These are phyloP conservation scores for Hucho hucho DNA, from an alignment of 2,113 vertebrate genomes.

Conservation along the genomic window DNA sequence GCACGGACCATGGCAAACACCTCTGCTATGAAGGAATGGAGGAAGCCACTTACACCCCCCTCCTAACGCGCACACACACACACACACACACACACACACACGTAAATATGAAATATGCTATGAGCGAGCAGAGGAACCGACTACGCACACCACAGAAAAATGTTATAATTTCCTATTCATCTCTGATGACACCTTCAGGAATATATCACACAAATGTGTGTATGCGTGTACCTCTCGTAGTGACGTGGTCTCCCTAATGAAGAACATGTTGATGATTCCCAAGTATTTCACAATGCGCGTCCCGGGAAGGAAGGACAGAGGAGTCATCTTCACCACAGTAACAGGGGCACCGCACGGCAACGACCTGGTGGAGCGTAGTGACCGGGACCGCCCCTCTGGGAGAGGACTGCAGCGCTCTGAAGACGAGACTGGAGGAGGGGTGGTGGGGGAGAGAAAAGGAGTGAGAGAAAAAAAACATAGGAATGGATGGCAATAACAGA, in stretches of 20 bases:
- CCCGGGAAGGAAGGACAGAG: constrained; percentile 93
- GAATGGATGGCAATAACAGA: constrained; percentile 46
- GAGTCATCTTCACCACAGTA: constrained; percentile 96
- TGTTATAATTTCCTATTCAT: no score
- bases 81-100: not conserved
- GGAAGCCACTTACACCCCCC: constrained; percentile 96
- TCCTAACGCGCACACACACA: constrained; percentile 72
- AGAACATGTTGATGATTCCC: constrained; percentile 99
- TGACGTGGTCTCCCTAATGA: constrained; percentile 96
- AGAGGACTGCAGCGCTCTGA: constrained; percentile 87
- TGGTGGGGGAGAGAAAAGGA: constrained; percentile 16
- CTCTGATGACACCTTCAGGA: not conserved
- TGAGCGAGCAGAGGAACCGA: no score
- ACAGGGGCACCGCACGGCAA: constrained; percentile 78
- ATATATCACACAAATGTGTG: not conserved
- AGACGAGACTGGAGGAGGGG: constrained; percentile 78
- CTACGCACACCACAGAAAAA: no score
- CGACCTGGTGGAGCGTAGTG: constrained; percentile 76
- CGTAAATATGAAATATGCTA: constrained; percentile 2
- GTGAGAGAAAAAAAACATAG: constrained; percentile 17
- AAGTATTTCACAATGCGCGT: constrained; percentile 95
- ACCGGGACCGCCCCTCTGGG: constrained; percentile 83
- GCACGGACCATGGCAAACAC: constrained; percentile 98
- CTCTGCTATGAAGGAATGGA: constrained; percentile 94
- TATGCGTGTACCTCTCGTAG: constrained; percentile 86